These are phyloP conservation scores for Merodon equestris DNA, from an alignment of 2,888 invertebrate species.

Conservation along the genomic window DNA sequence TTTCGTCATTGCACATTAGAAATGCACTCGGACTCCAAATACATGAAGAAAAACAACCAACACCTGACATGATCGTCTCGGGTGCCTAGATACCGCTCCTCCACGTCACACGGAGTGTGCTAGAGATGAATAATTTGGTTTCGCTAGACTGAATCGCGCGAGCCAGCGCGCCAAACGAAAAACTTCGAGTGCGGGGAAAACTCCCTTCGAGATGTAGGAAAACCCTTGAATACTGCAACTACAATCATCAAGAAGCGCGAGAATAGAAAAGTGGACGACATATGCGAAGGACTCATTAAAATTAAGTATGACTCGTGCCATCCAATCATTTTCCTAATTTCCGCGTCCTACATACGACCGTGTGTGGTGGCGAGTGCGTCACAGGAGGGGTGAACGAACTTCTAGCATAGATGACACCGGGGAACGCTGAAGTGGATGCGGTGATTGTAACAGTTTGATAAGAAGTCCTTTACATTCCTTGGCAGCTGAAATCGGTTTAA, in stretches of 20 bases:
- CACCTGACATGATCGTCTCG: slow-evolving; percentile 64
- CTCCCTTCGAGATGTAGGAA: slow-evolving; percentile 11
- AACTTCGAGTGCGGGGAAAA: slow-evolving; percentile 12
- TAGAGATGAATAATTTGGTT: slow-evolving; percentile 66
- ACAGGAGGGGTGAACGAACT: too few relatives aligned
- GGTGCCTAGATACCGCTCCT: slow-evolving; percentile 45
- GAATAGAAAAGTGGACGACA: slow-evolving; percentile 44
- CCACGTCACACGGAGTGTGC: slow-evolving; percentile 52
- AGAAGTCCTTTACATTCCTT: too few relatives aligned
- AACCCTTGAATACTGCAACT: slow-evolving; percentile 24
- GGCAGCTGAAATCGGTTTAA: too few relatives aligned
- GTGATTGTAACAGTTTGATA: too few relatives aligned
- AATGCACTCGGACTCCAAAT: slow-evolving; percentile 26
- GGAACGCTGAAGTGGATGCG: too few relatives aligned
- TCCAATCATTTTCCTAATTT: slow-evolving; percentile 27
- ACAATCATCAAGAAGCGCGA: slow-evolving; percentile 29
- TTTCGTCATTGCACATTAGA: slow-evolving; percentile 41
- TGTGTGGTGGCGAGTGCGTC: too few relatives aligned
- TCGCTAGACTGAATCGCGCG: slow-evolving; percentile 58
- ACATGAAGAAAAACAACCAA: slow-evolving; percentile 23
- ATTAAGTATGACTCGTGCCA: slow-evolving; percentile 61
- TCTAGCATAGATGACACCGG: too few relatives aligned
- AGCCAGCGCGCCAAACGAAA: slow-evolving; percentile 9
- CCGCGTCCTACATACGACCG: background rate
- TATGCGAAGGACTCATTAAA: slow-evolving; percentile 33